Evolutionary conservation across 1,140 invertebrate genomes (phyloP).

Genomic region (Pachyrhynchus sulphureomaculatus): DNA sequence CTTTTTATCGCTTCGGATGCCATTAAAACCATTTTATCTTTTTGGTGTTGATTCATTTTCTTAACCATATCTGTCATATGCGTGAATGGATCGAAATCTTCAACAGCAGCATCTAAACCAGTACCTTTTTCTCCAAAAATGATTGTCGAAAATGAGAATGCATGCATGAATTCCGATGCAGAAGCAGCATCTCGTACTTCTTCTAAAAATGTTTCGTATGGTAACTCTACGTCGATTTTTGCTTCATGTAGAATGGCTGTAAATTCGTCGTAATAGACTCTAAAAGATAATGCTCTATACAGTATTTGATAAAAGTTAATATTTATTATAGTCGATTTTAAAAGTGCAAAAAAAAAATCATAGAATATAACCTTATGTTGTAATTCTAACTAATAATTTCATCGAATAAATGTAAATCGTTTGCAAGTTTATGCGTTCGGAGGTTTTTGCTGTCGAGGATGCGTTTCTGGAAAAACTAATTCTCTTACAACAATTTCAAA

Average conservation of each 20-base stretch:
- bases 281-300: conserved; percentile 1
- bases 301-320: too few species aligned
- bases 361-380: too few species aligned
- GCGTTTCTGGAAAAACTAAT: too few species aligned
- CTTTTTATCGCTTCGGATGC: not conserved
- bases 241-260: not conserved
- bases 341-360: too few species aligned
- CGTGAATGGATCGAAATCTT: not conserved
- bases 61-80: not conserved
- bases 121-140: conserved; percentile 9
- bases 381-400: too few species aligned
- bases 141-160: not conserved
- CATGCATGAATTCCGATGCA: not conserved
- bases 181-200: not conserved
- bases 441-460: too few species aligned
- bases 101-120: not conserved
- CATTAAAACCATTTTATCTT: conserved; percentile 3
- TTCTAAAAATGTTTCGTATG: not conserved
- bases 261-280: conserved; percentile 9
- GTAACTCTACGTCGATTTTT: not conserved
- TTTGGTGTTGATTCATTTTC: conserved; percentile 3
- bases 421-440: too few species aligned
- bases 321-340: too few species aligned
- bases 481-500: too few species aligned
- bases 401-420: too few species aligned